phyloP scores from a whole-genome alignment of 2,888 invertebrate species.

The Eupelmus urozonus region DNA sequence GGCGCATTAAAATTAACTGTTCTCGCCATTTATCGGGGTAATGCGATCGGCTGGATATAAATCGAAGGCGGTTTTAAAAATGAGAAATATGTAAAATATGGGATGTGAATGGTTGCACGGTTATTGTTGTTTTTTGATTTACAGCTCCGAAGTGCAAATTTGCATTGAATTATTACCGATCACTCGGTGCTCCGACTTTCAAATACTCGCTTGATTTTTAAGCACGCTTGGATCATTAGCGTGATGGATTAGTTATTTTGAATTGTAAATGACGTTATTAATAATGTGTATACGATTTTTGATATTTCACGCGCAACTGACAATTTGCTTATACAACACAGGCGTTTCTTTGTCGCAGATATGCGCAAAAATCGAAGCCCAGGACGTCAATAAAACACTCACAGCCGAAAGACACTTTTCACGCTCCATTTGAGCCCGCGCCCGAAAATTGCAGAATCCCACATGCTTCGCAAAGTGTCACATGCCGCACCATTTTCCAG shows the following conservation, averaged over 20 bases:
- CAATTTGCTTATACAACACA: too few species aligned
- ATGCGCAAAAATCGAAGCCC: too few species aligned
- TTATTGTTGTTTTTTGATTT: not conserved
- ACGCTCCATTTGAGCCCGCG: slow-evolving; percentile 50
- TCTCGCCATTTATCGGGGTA: slow-evolving; percentile 27
- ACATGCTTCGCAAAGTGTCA: slow-evolving; percentile 17
- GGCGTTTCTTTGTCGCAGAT: too few species aligned
- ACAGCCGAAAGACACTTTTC: slow-evolving; percentile 56
- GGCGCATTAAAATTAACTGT: slow-evolving; percentile 5
- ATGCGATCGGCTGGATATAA: slow-evolving; percentile 25
- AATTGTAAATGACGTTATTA: too few species aligned
- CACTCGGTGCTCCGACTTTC: too few species aligned
- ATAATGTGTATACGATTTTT: too few species aligned
- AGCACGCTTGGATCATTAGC: too few species aligned
- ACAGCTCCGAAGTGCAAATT: not conserved
- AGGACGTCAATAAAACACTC: too few species aligned
- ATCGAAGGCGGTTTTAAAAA: slow-evolving; percentile 15
- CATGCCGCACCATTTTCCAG: slow-evolving; percentile 30
- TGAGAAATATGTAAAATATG: not conserved
- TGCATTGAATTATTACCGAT: not conserved
- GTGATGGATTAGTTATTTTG: too few species aligned
- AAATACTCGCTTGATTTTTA: too few species aligned
- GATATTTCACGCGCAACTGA: too few species aligned
- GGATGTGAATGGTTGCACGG: not conserved
- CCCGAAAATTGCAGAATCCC: slow-evolving; percentile 36